Base-by-base conservation (phyloP, 2,797 vertebrate genomes). In the Tapera naevia region DNA sequence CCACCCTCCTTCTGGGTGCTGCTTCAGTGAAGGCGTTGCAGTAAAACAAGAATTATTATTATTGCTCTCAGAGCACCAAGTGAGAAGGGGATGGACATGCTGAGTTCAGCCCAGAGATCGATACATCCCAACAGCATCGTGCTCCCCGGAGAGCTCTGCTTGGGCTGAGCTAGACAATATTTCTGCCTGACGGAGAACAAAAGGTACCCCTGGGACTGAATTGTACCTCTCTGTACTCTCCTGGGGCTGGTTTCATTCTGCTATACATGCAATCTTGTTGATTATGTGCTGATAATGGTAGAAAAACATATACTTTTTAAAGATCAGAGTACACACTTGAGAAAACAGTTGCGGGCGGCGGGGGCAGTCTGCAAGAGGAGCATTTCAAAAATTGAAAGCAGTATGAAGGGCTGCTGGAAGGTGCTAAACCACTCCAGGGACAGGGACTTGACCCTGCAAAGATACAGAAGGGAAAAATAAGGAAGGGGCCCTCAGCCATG, bases 101-200 rank as follows among this genome's bases (percentile, higher is more conserved):
- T 2, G 64, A 62, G 80, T 4, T 51, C 65, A 64, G 85, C 11
- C 54, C 0, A 0, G 51, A 53, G 79, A 86, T 86, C 11, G 1
- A 94, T 93, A 37, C 41, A 37, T n/a, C 61, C 67, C 88, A 66
- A 50, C 71, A 84, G 74, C 71, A 25, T 9, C 22, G 1, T 0
- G 2, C 48, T 69, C 86, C 50, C 94, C 3, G 5, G 91, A 37
- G 89, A 90, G 78, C 81, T 60, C 94, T 10, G 80, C 93, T 56
- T 4, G 19, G 61, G 75, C 91, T 61, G 65, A 64, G 62, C 80
- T 62, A 39, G 81, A n/a, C 75, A 91, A 3, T n/a, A 57, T 25
- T 83, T 35, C 91, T 86, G 72, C 61, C 61, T 1, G 0, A 25
- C 1, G 0, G 53, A 80, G 70, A 75, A 60, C 66, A 85, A 56